A percentile compares a stretch with the other conserved stretches of the same genome.
These are phyloP conservation scores for Margaritifera margaritifera DNA, from an alignment of 2,888 invertebrate genomes.

Conservation along the genomic window DNA sequence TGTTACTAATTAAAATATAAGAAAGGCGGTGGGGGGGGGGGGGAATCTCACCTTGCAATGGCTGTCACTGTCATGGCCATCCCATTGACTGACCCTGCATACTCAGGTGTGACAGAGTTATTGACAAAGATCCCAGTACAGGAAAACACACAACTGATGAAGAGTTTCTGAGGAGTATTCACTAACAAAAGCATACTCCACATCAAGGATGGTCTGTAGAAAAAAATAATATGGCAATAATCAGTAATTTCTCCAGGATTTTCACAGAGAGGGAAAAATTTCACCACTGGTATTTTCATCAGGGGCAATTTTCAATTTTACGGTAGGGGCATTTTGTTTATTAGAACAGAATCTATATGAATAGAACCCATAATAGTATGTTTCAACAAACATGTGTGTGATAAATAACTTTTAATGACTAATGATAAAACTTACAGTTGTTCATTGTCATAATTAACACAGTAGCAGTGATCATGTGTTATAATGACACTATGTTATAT, in stretches of 20 bases:
- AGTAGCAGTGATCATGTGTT: too few relatives aligned
- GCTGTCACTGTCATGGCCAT: constrained; percentile 65
- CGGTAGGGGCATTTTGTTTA: background rate
- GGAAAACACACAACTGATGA: constrained; percentile 57
- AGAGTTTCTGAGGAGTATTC: constrained; percentile 48
- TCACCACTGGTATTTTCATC: background rate
- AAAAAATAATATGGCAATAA: background rate
- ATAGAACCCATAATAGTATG: background rate
- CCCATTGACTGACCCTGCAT: constrained; percentile 66
- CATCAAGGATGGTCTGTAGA: constrained; percentile 48
- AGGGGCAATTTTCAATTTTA: too few relatives aligned
- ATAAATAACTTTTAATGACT: too few relatives aligned
- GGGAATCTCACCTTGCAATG: constrained; percentile 51
- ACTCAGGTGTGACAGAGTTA: constrained; percentile 56
- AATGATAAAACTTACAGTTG: too few relatives aligned
- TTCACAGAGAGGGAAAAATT: background rate
- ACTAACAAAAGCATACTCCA: constrained; percentile 52
- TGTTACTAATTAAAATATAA: too few relatives aligned
- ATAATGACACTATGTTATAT: too few relatives aligned
- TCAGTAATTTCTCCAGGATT: too few relatives aligned
- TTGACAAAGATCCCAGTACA: constrained; percentile 62
- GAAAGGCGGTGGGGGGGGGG: too few relatives aligned
- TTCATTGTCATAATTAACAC: too few relatives aligned
- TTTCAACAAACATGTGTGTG: too few relatives aligned
- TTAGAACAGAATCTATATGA: background rate